Evolutionary conservation across 2,113 vertebrate genomes (phyloP).

Genomic region (Peucedramus taeniatus): DNA sequence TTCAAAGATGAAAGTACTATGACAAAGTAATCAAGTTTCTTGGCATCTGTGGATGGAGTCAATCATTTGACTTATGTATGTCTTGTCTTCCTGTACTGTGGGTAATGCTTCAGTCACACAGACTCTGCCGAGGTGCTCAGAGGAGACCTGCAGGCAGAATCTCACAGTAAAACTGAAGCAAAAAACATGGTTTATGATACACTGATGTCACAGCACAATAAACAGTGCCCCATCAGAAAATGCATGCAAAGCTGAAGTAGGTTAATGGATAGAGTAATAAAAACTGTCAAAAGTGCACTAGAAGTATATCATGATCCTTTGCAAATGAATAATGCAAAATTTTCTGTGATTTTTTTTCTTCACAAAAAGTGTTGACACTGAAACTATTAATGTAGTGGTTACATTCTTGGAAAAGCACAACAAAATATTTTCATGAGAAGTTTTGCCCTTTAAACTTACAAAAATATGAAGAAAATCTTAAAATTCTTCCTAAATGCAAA

Average conservation of each 20-base stretch:
- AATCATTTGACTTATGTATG: accelerated
- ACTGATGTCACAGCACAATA: neutral
- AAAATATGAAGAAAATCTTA: neutral
- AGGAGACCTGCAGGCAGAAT: neutral
- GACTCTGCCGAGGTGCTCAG: neutral
- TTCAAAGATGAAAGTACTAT: neutral
- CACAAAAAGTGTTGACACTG: neutral
- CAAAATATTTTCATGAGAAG: neutral
- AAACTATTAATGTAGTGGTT: neutral
- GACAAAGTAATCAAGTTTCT: neutral
- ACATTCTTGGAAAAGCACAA: neutral
- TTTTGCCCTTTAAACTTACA: neutral
- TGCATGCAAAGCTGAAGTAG: neutral
- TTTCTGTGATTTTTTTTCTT: neutral
- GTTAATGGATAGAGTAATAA: neutral
- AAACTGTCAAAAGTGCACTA: neutral
- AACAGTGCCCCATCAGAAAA: neutral
- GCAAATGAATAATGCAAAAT: neutral
- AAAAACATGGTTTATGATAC: accelerated
- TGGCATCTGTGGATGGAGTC: neutral
- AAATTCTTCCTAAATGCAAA: neutral
- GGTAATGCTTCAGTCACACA: neutral
- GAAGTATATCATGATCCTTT: neutral
- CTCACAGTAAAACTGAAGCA: neutral
- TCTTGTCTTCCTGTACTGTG: neutral